phyloP scores from a whole-genome alignment of 2,797 vertebrate genomes.

The Sebastes miniatus region DNA sequence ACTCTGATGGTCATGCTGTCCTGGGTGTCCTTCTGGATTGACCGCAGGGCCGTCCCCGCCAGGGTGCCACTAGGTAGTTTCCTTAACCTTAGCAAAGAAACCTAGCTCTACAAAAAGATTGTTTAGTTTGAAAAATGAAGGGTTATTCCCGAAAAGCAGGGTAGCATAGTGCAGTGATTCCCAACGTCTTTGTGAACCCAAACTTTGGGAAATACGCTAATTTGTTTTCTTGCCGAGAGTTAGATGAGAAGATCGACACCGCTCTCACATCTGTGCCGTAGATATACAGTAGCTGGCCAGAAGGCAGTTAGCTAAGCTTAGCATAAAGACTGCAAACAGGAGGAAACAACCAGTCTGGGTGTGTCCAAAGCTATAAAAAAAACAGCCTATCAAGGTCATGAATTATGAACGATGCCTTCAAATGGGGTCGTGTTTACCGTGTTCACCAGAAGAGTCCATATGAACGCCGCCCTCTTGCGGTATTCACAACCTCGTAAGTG shows the following conservation, averaged over 20 bases:
- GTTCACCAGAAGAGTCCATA: no score
- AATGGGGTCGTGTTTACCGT: no score
- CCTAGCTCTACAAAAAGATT: background rate
- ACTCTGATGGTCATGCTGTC: constrained; percentile 98
- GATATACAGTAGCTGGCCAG: background rate
- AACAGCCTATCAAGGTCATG: no score
- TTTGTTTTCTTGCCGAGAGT: background rate
- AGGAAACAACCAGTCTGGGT: no score
- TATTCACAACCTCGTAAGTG: no score
- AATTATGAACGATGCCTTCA: no score
- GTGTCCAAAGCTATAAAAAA: no score
- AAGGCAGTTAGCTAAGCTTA: no score
- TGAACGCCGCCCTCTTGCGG: no score
- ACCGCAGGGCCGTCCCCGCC: constrained; percentile 93
- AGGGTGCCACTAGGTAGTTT: constrained; percentile 91
- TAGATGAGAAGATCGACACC: background rate
- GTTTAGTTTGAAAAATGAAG: background rate
- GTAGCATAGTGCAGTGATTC: background rate
- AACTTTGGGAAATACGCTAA: background rate
- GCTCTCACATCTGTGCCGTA: no score
- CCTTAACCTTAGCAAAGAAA: background rate
- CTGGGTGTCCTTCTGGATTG: constrained; percentile 99
- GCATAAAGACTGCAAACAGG: no score
- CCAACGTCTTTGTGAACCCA: background rate
- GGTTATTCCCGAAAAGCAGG: background rate